Base-by-base conservation (phyloP, 2,113 vertebrate species). In the Perca flavescens region DNA sequence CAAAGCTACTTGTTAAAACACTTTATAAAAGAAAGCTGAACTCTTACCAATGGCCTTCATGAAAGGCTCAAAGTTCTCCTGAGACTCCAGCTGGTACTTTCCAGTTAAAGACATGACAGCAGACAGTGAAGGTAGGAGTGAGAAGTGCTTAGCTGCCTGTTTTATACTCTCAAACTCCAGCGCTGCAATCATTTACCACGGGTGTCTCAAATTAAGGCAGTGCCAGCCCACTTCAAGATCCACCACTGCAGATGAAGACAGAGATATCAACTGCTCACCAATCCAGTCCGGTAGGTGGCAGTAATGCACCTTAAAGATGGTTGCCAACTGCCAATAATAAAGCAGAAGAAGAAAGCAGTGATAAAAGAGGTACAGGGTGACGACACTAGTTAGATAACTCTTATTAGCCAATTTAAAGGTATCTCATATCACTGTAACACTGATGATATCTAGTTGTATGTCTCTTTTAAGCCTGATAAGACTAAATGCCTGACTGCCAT, bases 1-100 rank as follows among this genome's bases (percentile, higher is more conserved):
- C 0, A 40, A 63, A 64, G 2, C 31, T 25, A 21, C 13, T 10
- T 2, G 6, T 65, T 8, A 25, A 19, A 49, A 40, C 28, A 2
- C 2, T 4, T 5, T 0, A 4, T 12, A 0, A 31, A 68, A 58
- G 13, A 21, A 60, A 61, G 25, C 17, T 25, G 5, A 21, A 62
- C 17, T 91, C 97, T 96, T 89, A 99, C 97, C 97, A 0, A 96
- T 1, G 2, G 96, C 96, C 95, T 96, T 98, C 98, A 99, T 98
- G 85, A 99, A 99, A 70, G 95, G 5, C 91, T 96, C 97, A 57
- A 98, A 99, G 88, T 98, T 98, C 87, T 99, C 97, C 21, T 97
- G 97, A 73, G 92, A 91, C 85, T 97, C 95, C 62, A 97, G 92
- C 49, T 97, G 87, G 3, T 95, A 99, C 62, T 96, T 98, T 75